A percentile compares a stretch with the other conserved stretches of the same genome.
phyloP scores from a whole-genome alignment of 2,797 vertebrate genomes.

The Dromococcyx pavoninus region DNA sequence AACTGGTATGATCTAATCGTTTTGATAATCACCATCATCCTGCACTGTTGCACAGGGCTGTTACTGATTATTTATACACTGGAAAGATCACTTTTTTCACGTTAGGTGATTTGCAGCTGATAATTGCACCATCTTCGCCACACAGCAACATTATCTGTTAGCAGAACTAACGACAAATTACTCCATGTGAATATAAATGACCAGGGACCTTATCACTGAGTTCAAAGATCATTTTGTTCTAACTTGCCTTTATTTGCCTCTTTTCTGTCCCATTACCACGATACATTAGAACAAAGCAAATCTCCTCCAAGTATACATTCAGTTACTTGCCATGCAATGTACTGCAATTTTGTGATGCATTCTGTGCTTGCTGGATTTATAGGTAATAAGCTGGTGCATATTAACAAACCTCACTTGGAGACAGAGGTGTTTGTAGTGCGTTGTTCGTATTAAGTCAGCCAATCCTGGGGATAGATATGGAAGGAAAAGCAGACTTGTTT shows the following conservation, averaged over 20 bases:
- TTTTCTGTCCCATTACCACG: slow-evolving; percentile 19
- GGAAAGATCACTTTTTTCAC: neutral
- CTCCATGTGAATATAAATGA: neutral
- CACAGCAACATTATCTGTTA: neutral
- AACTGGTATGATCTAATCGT: fast-evolving
- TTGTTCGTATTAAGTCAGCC: neutral
- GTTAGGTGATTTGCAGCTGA: neutral
- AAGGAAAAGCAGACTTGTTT: neutral
- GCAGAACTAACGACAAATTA: neutral
- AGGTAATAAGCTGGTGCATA: slow-evolving; percentile 1
- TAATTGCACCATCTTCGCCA: neutral
- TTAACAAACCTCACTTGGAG: neutral
- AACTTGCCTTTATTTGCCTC: neutral
- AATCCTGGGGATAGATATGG: neutral
- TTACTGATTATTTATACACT: neutral
- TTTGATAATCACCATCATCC: neutral
- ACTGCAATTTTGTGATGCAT: neutral
- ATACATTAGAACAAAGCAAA: slow-evolving; percentile 26
- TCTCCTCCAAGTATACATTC: slow-evolving; percentile 34
- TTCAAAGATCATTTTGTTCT: neutral
- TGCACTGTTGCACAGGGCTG: neutral
- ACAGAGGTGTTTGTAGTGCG: neutral
- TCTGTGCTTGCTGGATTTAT: slow-evolving; percentile 8
- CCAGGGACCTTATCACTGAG: neutral
- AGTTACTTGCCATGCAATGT: neutral